Base-by-base conservation (phyloP, 1,140 invertebrate genomes). In the Panagrolaimus sp. region DNA sequence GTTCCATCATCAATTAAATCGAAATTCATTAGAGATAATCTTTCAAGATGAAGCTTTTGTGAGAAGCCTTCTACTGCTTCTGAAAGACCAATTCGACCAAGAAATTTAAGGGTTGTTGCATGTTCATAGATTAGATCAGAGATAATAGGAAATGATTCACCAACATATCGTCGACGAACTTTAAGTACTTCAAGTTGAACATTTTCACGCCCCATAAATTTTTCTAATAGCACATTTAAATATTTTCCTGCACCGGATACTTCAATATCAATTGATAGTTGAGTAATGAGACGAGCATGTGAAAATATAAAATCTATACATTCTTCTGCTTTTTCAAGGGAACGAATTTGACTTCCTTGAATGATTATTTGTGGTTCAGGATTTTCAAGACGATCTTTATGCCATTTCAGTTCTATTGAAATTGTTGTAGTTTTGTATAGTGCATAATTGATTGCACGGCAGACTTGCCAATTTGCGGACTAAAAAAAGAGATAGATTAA, bases 1-100 rank as follows among this genome's bases (percentile, higher is more conserved):
- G 68, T 45, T 43, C 62, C 71, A 43, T 73, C 63, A 46, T 74
- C 65, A 14, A 78, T 66, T 9, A 78, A 51, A 46, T 78, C 76
- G 53, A 78, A 78, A 63, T 78, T 78, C 38, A 80, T 80, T 8
- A 78, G 44, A 14, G 75, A 78, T 11, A 77, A 63, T 7, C 74
- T 71, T 45, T 81, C 76, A 3, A 78, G 66, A n/a, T 64, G 65
- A 44, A 80, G 63, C 20, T 69, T 68, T 5, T 75, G 64, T 68
- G 61, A 73, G 31, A 81, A 71, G 7, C 69, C 65, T 25, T 76
- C 64, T 16, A 72, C 51, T 16, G 76, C 76, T 64, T 78, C 76
- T 9, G 43, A 64, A 11, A 78, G 48, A 3, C 76, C 76, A 57
- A 78, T 73, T 46, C 70, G 74, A 5, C 71, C 75, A 23, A 78